Evolutionary conservation across 2,113 vertebrate species (phyloP), one percentile per base, ranked within the genome.

Genomic region (Cyprinodon brontotheroides): DNA sequence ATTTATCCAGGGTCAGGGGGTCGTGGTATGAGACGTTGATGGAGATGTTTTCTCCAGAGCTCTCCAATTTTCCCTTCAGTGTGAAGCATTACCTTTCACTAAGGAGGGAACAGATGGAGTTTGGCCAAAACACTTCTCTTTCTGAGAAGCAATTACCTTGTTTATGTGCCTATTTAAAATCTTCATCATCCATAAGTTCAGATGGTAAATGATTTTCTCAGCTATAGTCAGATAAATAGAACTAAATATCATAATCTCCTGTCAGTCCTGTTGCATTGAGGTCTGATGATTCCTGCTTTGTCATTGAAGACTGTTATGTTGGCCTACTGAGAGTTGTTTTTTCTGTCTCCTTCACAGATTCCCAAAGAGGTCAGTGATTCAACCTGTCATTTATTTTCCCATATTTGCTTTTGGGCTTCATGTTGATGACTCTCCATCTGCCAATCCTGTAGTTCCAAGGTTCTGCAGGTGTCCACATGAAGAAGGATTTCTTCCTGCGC

Each of bases 401-500:
- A 0, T 6, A 20, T 17, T 1, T 4, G 4, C 17, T 36, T 1
- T 17, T 2, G 7, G 36, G 6, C 0, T 14, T 41, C 29, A 65
- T 2, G 1, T 15, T 0, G 3, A 3, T 0, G 29, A 7, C 45
- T 9, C 10, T 15, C 4, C 20, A 0, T 40, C 29, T 5, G 9
- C 60, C 3, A 39, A 45, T 67, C 41, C 3, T 0, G 10, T 87
- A 97, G 96, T 87, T 93, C 63, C 80, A 85, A 93, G 91, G 0
- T 9, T 15, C 39, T 10, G 61, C 81, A 92, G 93, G 66, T 1
- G 77, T 97, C 76, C 97, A 98, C 86, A 89, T 99, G 87, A 95
- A 93, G 90, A 97, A 96, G 85, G 96, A 95, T 53, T 99, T 96
- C 85, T 98, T 99, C 93, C 90, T 97, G 92, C 96, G 93, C 0